Evolutionary conservation across 2,888 invertebrate species (phyloP), one percentile per base, ranked within the genome.

Genomic region (Sarcophaga variegata): DNA sequence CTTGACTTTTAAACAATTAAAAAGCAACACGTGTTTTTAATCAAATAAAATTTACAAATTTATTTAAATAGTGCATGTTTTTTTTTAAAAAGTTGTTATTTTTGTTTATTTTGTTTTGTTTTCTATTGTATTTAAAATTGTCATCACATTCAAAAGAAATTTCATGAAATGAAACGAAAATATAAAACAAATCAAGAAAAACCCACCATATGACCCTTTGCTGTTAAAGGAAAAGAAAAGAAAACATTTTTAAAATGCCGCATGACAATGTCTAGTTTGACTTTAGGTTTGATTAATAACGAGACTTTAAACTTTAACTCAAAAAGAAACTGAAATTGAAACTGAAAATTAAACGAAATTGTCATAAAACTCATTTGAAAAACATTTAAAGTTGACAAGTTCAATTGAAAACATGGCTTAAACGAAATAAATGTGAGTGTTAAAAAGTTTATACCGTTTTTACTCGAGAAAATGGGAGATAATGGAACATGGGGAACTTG

Each of bases 21-120:
- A 67, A 86, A 27, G 47, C 74, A n/a, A 74, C 85, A 76, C 82
- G 82, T 82, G 79, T 71, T 82, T 75, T 54, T 37, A 37, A 86
- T 79, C 79, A 70, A 86, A 86, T 86, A 78, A 86, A 86, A 69
- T 82, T 12, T 14, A 25, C n/a, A 79, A 82, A 66, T 82, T 86
- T 82, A 82, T 78, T 45, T 60, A 75, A 75, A 71, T n/a, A 49
- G 59, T 64, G 20, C 80, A 64, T 76, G 83, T 59, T 75, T 70
- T 59, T 37, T 59, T 37, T 37, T 37, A 1, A 37, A 11, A 54
- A 14, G 54, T 54, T 54, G 14, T 12, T 49, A 14, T 63, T 49
- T 67, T 3, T 8, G 17, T 14, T 62, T 45, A 4, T 63, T 62
- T 37, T 74, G 3, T 74, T 4, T 64, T 45, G 49, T 37, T 37